These are phyloP conservation scores for Characodon lateralis DNA, from an alignment of 2,797 vertebrate genomes.

Conservation along the genomic window DNA sequence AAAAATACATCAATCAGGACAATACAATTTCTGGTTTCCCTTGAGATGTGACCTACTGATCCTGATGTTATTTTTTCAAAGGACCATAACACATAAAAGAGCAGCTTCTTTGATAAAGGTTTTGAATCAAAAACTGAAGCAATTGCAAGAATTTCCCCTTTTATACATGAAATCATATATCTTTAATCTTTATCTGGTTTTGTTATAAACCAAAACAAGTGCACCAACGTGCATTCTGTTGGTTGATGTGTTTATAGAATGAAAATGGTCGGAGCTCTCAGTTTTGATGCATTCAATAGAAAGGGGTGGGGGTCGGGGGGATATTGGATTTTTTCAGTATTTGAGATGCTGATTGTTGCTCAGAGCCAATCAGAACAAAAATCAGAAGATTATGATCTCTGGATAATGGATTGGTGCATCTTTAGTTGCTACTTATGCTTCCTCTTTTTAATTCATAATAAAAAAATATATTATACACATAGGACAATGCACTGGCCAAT, in stretches of 20 bases:
- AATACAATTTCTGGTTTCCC: background rate
- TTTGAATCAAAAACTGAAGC: background rate
- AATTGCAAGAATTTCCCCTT: background rate
- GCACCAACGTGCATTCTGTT: no score
- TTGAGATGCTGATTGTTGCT: background rate
- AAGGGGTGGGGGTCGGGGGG: background rate
- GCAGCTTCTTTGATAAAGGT: background rate
- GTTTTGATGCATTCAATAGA: background rate
- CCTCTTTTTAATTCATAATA: background rate
- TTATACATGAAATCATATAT: background rate
- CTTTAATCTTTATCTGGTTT: background rate
- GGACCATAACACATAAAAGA: no score
- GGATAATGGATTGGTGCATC: background rate
- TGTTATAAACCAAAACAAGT: background rate
- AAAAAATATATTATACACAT: background rate
- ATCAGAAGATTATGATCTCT: background rate
- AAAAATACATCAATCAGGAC: background rate
- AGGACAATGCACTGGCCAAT: background rate
- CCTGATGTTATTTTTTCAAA: background rate
- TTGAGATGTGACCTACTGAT: background rate
- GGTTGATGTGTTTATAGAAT: background rate
- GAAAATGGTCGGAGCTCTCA: background rate
- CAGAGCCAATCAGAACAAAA: background rate
- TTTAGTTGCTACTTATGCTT: background rate
- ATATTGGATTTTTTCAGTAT: background rate